These are phyloP conservation scores for Scaptomyza flava DNA, from an alignment of 2,888 invertebrate species.

Conservation along the genomic window DNA sequence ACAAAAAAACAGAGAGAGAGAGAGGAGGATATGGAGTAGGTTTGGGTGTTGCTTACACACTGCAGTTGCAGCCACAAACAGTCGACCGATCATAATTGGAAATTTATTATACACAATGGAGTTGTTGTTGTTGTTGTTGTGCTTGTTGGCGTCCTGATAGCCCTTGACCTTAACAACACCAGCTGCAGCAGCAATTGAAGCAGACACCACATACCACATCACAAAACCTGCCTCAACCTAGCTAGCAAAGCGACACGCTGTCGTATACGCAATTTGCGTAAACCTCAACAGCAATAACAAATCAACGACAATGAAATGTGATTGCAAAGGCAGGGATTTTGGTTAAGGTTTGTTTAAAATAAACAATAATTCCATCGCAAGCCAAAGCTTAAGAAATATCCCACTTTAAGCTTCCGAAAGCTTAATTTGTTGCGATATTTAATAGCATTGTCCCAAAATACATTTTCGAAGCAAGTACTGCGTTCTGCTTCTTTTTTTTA, in stretches of 20 bases:
- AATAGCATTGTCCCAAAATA: conserved; percentile 18
- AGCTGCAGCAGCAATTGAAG: conserved; percentile 2
- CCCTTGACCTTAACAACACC: conserved; percentile 8
- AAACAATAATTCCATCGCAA: not conserved
- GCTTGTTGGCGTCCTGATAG: conserved; percentile 13
- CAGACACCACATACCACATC: not conserved
- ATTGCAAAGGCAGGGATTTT: not conserved
- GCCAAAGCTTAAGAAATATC: not conserved
- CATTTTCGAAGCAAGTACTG: not conserved
- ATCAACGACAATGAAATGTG: not conserved
- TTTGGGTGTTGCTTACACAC: not conserved
- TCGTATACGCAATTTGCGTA: conserved; percentile 36
- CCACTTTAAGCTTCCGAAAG: not conserved
- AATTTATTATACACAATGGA: conserved; percentile 76
- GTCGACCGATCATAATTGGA: conserved; percentile 73
- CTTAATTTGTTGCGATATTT: conserved; percentile 7
- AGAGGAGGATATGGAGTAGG: too few relatives aligned
- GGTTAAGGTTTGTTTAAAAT: not conserved
- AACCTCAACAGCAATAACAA: not conserved
- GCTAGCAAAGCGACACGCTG: not conserved
- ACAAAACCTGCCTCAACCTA: not conserved
- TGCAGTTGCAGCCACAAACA: conserved; percentile 29
- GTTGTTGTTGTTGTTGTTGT: conserved; percentile 39
- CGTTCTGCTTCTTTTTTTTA: conserved; percentile 1
- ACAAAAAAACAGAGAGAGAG: not conserved